Evolutionary conservation across 2,797 vertebrate species (phyloP).

Genomic region (Pangasius krempfi): DNA sequence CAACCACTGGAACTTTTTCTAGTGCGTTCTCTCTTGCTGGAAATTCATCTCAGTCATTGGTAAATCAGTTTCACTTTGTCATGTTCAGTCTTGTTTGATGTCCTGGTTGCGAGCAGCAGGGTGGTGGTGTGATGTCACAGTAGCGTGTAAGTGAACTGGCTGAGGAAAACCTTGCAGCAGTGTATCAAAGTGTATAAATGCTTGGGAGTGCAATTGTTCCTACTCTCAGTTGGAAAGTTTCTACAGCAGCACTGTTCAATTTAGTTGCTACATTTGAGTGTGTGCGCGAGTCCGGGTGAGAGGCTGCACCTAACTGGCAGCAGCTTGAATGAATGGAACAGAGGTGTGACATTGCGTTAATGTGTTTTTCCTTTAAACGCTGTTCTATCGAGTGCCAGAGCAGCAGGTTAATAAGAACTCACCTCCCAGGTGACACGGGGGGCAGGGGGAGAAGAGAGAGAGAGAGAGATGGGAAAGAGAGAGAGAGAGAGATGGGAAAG

Average conservation of each 20-base stretch:
- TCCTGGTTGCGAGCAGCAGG: background rate
- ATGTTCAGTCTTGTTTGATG: background rate
- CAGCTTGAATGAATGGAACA: slow-evolving; percentile 57
- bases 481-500: no score
- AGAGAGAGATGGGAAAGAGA: background rate
- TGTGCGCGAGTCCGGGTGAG: slow-evolving; percentile 11
- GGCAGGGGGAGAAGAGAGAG: background rate
- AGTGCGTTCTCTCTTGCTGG: background rate
- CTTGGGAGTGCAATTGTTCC: background rate
- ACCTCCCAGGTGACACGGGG: slow-evolving; percentile 57
- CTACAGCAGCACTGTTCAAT: background rate
- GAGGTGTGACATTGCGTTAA: slow-evolving; percentile 41
- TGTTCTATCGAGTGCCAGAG: slow-evolving; percentile 60
- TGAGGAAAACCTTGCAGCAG: background rate
- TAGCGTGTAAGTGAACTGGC: background rate
- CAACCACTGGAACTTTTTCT: background rate
- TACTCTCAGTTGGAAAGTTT: background rate
- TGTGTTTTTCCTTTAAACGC: slow-evolving; percentile 51
- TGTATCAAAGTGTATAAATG: background rate
- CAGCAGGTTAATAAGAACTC: slow-evolving; percentile 67
- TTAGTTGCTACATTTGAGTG: background rate
- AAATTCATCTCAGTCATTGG: background rate
- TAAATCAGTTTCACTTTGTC: background rate
- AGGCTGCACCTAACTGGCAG: slow-evolving; percentile 19
- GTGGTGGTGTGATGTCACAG: background rate